Percentiles rank a stretch among this genome's conserved stretches.
phyloP scores from a whole-genome alignment of 2,888 invertebrate genomes.

The Baronia brevicornis region DNA sequence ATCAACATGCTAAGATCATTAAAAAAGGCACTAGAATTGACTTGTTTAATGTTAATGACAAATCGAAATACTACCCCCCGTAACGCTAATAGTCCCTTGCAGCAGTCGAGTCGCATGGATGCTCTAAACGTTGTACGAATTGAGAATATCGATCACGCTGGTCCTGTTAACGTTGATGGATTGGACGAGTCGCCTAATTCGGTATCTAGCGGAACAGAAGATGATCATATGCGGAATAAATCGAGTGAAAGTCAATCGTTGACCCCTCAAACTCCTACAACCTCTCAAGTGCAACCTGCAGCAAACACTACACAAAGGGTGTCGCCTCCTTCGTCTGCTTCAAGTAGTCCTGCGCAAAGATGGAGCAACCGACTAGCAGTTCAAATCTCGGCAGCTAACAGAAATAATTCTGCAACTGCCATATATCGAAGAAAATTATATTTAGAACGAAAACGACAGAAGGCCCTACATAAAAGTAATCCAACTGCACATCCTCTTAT shows the following conservation, averaged over 20 bases:
- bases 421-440: constrained; percentile 55
- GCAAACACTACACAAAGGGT: constrained; percentile 16
- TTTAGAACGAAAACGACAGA: constrained; percentile 49
- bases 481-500: constrained; percentile 53
- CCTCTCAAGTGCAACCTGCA: constrained; percentile 19
- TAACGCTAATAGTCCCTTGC: constrained; percentile 30
- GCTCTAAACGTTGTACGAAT: constrained; percentile 54
- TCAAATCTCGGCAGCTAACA: constrained; percentile 64
- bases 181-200: constrained; percentile 42
- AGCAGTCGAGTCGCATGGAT: constrained; percentile 38
- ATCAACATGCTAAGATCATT: constrained; percentile 61
- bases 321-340: constrained; percentile 15
- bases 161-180: constrained; percentile 57
- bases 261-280: constrained; percentile 16
- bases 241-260: constrained; percentile 19
- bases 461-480: constrained; percentile 61
- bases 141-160: constrained; percentile 56
- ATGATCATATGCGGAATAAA: constrained; percentile 23
- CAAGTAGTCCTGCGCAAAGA: constrained; percentile 29
- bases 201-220: constrained; percentile 23
- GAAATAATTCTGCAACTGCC: constrained; percentile 58
- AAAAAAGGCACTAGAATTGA: constrained; percentile 62
- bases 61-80: constrained; percentile 41
- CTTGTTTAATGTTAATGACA: constrained; percentile 65
- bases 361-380: constrained; percentile 66